Conservation (phyloP, 2,797 vertebrate genomes). For the Sciaenops ocellatus region DNA sequence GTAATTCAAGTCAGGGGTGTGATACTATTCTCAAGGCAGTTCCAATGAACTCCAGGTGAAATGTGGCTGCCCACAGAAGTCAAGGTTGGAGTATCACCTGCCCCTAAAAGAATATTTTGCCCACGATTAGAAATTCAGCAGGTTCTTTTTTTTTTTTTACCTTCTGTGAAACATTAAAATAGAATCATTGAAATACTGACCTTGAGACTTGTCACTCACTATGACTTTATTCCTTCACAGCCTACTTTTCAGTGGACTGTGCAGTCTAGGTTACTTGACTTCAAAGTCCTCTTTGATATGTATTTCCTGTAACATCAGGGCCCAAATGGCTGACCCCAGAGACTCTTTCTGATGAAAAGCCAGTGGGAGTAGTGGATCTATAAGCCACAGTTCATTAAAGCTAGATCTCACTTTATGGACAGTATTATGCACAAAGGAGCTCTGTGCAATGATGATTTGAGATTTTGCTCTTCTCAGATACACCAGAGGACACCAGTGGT, state of each 20-base stretch:
- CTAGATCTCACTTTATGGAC: conserved; percentile 66
- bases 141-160: conserved; percentile 19
- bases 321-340: conserved; percentile 66
- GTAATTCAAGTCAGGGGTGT: conserved; percentile 57
- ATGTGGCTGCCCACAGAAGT: conserved; percentile 42
- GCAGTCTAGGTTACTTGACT: conserved; percentile 53
- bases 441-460: conserved; percentile 34
- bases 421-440: conserved; percentile 53
- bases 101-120: conserved; percentile 49
- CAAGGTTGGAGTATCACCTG: conserved; percentile 60
- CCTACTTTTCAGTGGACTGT: conserved; percentile 40
- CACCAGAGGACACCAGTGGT: conserved; percentile 40
- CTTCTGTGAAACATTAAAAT: conserved; percentile 50
- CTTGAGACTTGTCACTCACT: conserved; percentile 71
- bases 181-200: conserved; percentile 56
- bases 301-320: conserved; percentile 68
- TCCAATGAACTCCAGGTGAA: conserved; percentile 37
- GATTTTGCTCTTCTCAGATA: conserved; percentile 44
- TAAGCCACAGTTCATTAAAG: conserved; percentile 72
- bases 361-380: conserved; percentile 51
- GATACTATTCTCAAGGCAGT: conserved; percentile 56
- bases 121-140: conserved; percentile 68
- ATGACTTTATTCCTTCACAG: conserved; percentile 48
- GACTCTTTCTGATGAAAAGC: conserved; percentile 59
- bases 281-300: conserved; percentile 80